phyloP scores from a whole-genome alignment of 2,888 invertebrate genomes.

The Tortrix viridana region DNA sequence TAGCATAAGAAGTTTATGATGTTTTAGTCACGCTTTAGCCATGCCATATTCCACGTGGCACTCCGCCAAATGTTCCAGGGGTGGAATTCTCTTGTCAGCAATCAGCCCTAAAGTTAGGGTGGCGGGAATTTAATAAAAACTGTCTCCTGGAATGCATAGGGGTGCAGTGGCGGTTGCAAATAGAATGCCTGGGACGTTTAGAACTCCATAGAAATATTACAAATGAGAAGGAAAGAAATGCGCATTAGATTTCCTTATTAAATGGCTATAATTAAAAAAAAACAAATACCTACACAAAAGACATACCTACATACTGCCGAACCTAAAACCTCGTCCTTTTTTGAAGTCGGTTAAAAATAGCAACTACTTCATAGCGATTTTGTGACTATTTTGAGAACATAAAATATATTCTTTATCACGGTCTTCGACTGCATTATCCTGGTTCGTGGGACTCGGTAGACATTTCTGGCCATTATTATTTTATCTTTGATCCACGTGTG shows the following conservation, averaged over 20 bases:
- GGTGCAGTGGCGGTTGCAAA: slow-evolving; percentile 31
- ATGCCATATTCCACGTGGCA: slow-evolving; percentile 4
- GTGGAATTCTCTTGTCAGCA: slow-evolving; percentile 31
- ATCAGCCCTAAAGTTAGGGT: slow-evolving; percentile 11
- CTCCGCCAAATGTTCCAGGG: slow-evolving; percentile 13
- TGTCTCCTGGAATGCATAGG: slow-evolving; percentile 29
- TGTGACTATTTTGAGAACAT: too few relatives aligned
- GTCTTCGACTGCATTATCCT: not conserved
- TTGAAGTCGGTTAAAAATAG: too few relatives aligned
- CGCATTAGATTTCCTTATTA: too few relatives aligned
- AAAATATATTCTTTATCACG: too few relatives aligned
- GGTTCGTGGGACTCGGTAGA: slow-evolving; percentile 14
- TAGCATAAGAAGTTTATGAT: not conserved
- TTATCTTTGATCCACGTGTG: slow-evolving; percentile 11
- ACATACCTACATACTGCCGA: too few relatives aligned
- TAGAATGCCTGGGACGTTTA: slow-evolving; percentile 15
- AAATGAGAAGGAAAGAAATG: too few relatives aligned
- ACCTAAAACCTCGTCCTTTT: too few relatives aligned
- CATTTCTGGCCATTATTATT: slow-evolving; percentile 7
- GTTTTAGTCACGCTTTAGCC: slow-evolving; percentile 4
- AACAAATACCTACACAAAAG: too few relatives aligned
- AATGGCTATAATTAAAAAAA: too few relatives aligned
- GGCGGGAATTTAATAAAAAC: slow-evolving; percentile 42
- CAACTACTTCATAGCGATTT: too few relatives aligned
- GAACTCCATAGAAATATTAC: too few relatives aligned